Evolutionary conservation across 2,797 vertebrate species (phyloP), one percentile per base, ranked within the genome.

Genomic region (Melanogrammus aeglefinus): DNA sequence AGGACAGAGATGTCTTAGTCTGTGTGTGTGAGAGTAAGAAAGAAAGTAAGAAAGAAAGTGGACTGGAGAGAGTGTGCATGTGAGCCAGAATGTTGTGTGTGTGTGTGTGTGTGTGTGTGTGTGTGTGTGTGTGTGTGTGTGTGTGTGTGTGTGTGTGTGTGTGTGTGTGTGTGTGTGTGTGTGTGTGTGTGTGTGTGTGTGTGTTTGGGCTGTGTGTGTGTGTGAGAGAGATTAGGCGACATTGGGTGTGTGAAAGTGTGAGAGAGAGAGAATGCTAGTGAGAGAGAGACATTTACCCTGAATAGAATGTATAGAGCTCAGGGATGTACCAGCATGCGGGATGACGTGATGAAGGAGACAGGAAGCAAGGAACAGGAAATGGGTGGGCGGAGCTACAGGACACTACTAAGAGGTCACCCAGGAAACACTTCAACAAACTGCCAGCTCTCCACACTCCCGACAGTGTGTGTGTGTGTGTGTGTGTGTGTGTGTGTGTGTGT

Each of bases 281-380:
- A 80, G 78, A 66, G 77, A 86, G 76, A 82, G 82, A 76, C 74
- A 80, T 79, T 72, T 85, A 73, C 91, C 92, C 91, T 92, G 89
- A 91, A 87, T 82, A 84, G 89, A 92, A 91, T 91, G 91, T 91
- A 90, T 82, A 87, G 88, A 86, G 86, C 90, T 93, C 93, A 91
- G 91, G 91, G 91, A 91, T 76, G 89, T 89, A 91, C 90, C 90
- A 89, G 90, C 90, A 86, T 84, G 87, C 76, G 82, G 78, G 86
- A 83, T 47, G 82, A 84, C 81, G 41, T 38, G 86, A 36, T 33
- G 44, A 33, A 57, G 6, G 27, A 31, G 74, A 33, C 27, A 75
- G 41, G 44, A 69, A 35, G 70, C 38, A 14, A 39, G 47, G 73
- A 44, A 66, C 16, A 57, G 33, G 21, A 81, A 33, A 29, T 75